A percentile compares a stretch with the other conserved stretches of the same genome.
phyloP scores from a whole-genome alignment of 1,140 invertebrate species.

The Kradibia gibbosae region DNA sequence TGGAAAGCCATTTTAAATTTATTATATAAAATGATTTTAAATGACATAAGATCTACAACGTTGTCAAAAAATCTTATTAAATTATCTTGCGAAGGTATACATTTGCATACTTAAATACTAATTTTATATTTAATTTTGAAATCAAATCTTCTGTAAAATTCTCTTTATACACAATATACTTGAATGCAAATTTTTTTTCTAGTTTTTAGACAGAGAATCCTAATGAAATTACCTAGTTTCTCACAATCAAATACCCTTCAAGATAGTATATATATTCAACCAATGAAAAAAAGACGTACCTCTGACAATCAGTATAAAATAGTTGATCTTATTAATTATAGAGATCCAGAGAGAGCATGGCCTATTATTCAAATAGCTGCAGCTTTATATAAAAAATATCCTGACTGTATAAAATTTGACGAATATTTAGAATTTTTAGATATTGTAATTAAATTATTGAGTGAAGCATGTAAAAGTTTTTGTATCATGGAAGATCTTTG shows the following conservation, averaged over 20 bases:
- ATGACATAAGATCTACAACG: slow-evolving; percentile 54
- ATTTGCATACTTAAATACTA: neutral
- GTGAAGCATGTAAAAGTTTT: slow-evolving; percentile 60
- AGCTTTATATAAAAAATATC: slow-evolving; percentile 65
- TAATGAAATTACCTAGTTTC: slow-evolving; percentile 46
- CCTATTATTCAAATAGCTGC: slow-evolving; percentile 59
- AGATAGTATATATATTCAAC: slow-evolving; percentile 37
- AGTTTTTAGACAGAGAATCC: slow-evolving; percentile 60
- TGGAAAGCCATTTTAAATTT: slow-evolving; percentile 60
- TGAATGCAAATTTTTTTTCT: slow-evolving; percentile 9
- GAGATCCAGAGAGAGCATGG: slow-evolving; percentile 55
- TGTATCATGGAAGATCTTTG: slow-evolving; percentile 65
- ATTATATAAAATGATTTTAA: slow-evolving; percentile 58
- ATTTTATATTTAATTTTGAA: neutral
- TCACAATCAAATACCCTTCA: slow-evolving; percentile 20
- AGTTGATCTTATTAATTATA: slow-evolving; percentile 54
- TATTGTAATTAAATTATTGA: slow-evolving; percentile 62
- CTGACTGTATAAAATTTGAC: slow-evolving; percentile 60
- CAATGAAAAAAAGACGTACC: slow-evolving; percentile 56
- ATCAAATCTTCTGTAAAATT: neutral
- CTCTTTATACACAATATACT: neutral
- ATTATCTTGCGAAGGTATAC: slow-evolving; percentile 60
- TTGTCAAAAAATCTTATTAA: slow-evolving; percentile 53
- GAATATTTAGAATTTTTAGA: slow-evolving; percentile 65
- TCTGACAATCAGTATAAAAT: slow-evolving; percentile 50